Percentiles rank a stretch among this genome's conserved stretches.
Conservation (phyloP, 2,888 invertebrate species). For the Sphaerophoria taeniata region DNA sequence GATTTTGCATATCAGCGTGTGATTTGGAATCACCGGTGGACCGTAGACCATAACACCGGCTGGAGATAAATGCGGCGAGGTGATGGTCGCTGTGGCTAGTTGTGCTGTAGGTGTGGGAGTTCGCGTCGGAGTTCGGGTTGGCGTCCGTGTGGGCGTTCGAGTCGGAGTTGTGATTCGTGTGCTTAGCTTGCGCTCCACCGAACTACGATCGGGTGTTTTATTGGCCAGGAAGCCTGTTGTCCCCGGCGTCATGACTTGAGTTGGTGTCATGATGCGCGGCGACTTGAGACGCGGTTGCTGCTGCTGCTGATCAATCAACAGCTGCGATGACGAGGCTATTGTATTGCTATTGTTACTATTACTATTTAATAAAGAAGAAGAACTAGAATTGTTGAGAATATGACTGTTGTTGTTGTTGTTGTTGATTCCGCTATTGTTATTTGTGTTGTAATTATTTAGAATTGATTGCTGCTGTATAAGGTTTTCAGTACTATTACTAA, state of each 20-base stretch:
- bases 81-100: constrained; percentile 58
- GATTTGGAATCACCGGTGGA: constrained; percentile 48
- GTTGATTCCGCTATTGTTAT: constrained; percentile 75
- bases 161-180: constrained; percentile 77
- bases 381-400: constrained; percentile 66
- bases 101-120: constrained; percentile 78
- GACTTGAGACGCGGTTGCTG: constrained; percentile 75
- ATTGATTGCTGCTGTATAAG: constrained; percentile 75
- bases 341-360: constrained; percentile 71
- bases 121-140: constrained; percentile 77
- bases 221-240: constrained; percentile 26
- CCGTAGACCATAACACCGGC: constrained; percentile 66
- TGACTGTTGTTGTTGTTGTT: constrained; percentile 55
- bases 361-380: constrained; percentile 60
- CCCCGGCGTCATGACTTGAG: constrained; percentile 1
- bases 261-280: constrained; percentile 74
- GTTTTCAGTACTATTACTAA: constrained; percentile 72
- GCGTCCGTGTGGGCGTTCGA: constrained; percentile 77
- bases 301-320: constrained; percentile 39
- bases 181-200: constrained; percentile 76
- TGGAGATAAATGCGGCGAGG: constrained; percentile 57
- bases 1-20: constrained; percentile 80
- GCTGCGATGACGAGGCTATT: constrained; percentile 34
- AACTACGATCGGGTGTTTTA: constrained; percentile 73
- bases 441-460: constrained; percentile 78